A percentile compares a stretch with the other conserved stretches of the same genome.
Conservation (phyloP, 2,888 invertebrate genomes). For the Anticlea derivata region DNA sequence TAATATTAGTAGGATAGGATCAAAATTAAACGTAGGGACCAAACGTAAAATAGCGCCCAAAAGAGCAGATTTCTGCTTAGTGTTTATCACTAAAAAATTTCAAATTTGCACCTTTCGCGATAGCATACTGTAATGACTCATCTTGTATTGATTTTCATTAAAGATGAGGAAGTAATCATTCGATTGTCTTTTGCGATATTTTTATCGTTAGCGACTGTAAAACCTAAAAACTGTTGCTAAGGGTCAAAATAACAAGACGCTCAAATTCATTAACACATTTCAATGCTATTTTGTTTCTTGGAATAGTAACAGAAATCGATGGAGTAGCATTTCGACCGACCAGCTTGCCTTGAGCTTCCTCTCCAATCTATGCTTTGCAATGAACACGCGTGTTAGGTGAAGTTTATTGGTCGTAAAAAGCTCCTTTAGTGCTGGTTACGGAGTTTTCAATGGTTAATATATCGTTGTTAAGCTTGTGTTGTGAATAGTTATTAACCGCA, state of each 20-base stretch:
- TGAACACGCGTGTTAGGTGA: slow-evolving; percentile 33
- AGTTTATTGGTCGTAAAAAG: slow-evolving; percentile 47
- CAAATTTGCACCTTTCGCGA: no score
- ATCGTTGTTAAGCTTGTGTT: slow-evolving; percentile 54
- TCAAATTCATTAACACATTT: slow-evolving; percentile 51
- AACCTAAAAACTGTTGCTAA: slow-evolving; percentile 6
- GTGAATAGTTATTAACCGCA: slow-evolving; percentile 59
- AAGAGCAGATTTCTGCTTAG: no score
- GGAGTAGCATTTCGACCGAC: slow-evolving; percentile 58
- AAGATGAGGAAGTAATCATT: no score
- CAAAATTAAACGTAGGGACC: no score
- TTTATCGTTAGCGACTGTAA: no score
- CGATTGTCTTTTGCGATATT: no score
- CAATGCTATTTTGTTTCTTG: slow-evolving; percentile 61
- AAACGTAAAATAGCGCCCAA: no score
- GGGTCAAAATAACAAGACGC: slow-evolving; percentile 8
- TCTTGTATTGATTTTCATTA: no score
- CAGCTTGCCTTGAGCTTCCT: slow-evolving; percentile 50
- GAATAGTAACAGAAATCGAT: slow-evolving; percentile 61
- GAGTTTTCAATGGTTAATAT: slow-evolving; percentile 64
- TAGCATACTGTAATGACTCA: no score
- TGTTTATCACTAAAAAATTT: no score
- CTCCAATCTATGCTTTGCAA: slow-evolving; percentile 39
- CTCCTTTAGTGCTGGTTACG: slow-evolving; percentile 52
- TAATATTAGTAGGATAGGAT: no score